Base-by-base conservation (phyloP, 2,113 vertebrate species). In the Brienomyrus brachyistius region DNA sequence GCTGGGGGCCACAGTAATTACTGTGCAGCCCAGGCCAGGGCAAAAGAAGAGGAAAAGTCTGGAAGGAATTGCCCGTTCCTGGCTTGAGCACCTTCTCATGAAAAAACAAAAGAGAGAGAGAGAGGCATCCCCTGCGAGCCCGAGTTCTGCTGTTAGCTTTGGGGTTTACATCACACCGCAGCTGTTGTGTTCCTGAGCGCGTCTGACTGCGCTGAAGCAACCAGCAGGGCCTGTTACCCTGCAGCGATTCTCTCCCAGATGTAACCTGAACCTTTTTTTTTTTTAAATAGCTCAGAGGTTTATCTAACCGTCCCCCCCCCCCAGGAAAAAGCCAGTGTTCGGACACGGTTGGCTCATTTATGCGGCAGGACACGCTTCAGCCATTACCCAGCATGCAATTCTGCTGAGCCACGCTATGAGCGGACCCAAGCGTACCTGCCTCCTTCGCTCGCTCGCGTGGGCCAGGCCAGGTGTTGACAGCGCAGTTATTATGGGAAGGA, bases 401-500 rank as follows among this genome's bases (percentile, higher is more conserved):
- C 40, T 48, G 40, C 2, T 47, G 43, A 84, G 82, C 5, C 35
- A 17, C 17, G 13, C 74, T 48, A n/a, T 15, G 21, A 54, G 5
- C 5, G 9, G 82, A n/a, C 13, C 19, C 21, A n/a, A 50, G 62
- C 86, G 31, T n/a, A 70, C 50, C 70, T n/a, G 35, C 87, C 66
- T 43, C 90, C 3, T n/a, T 17, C 45, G 5, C 27, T 84, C 35
- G 23, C 40, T 40, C 6, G 23, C 21, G 23, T 15, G 70, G 85
- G 9, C 50, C 13, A 8, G 31, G 51, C 23, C 51, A 82, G 86
- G 86, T 88, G 90, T 88, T 83, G 90, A 84, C 70, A 9, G 50
- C 51, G 45, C 2, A 15, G 27, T 84, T 83, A 88, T 90, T 83
- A 62, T 45, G 51, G 27, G 19, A 48, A 40, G 86, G 40, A 70